Evolutionary conservation across 2,113 vertebrate genomes (phyloP), one percentile per base, ranked within the genome.

Genomic region (Riparia riparia): DNA sequence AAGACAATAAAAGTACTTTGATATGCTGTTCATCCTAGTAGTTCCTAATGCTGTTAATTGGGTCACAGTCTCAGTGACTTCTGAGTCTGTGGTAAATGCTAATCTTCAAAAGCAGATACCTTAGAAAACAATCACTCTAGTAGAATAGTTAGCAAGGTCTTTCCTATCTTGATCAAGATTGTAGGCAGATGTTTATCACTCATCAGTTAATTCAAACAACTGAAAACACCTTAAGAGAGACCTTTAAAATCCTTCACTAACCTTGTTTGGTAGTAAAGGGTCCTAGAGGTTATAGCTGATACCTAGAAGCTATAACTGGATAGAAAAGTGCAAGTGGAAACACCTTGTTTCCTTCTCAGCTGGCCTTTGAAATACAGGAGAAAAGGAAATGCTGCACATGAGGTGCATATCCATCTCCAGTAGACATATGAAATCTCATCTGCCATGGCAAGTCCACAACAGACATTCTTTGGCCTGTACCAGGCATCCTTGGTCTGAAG

Each of bases 351-450:
- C 47, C 22, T 82, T 76, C 44, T 82, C 2, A 2, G 3, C 29
- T 84, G 31, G 24, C 34, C n/a, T 82, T 90, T 76, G 49, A 76
- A 91, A 85, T 15, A 41, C 26, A 65, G 19, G 17, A 79, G 66
- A 65, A 91, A 82, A 28, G 34, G 41, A 89, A 94, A 82, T 44
- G 14, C 4, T 31, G 9, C 17, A 3, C 54, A 61, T 21, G 64
- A 65, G 70, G 24, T 13, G 6, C 0, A 6, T 1, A 7, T 26
- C 12, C 4, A 1, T 73, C 49, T 15, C 56, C 44, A 49, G 34
- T 5, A 58, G 32, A 10, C 8, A 17, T 72, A 64, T 73, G 54
- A 90, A 63, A 24, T 28, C 61, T 81, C 49, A 39, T 66, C 71
- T 86, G 39, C 42, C 47, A n/a, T 14, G 74, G 39, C 44, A 82